Conservation (phyloP, 2,888 invertebrate species). For the Limnephilus rhombicus region DNA sequence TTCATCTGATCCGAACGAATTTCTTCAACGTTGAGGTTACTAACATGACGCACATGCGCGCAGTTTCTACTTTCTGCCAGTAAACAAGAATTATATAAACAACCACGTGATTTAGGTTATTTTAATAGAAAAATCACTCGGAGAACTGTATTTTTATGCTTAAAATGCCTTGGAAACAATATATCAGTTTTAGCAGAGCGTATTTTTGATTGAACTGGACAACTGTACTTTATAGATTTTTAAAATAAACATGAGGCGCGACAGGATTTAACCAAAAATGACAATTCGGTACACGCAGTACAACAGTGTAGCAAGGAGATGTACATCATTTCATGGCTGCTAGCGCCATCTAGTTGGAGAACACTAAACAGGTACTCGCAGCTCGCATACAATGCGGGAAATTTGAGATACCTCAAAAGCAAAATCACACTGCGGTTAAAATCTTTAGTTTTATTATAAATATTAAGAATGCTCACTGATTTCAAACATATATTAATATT, state of each 20-base stretch:
- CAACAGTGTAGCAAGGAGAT: conserved; percentile 7
- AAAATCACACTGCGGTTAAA: not conserved
- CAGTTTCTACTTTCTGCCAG: conserved; percentile 77
- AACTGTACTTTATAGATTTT: conserved; percentile 20
- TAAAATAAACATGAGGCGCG: conserved; percentile 79
- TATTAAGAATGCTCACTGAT: not conserved
- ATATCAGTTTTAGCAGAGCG: not conserved
- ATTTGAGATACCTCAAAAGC: not conserved
- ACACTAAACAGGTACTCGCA: not conserved
- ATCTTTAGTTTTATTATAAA: not conserved
- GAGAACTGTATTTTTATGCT: conserved; percentile 12
- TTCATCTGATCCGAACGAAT: conserved; percentile 48
- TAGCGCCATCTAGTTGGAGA: conserved; percentile 42
- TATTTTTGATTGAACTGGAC: not conserved
- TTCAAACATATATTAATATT: not conserved
- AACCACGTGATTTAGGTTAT: conserved; percentile 74
- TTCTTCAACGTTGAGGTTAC: conserved; percentile 69
- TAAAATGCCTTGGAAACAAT: conserved; percentile 27
- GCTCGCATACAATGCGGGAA: conserved; percentile 14
- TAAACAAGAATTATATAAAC: conserved; percentile 80
- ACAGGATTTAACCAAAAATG: conserved; percentile 80
- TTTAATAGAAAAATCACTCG: conserved; percentile 53
- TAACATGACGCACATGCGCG: conserved; percentile 79
- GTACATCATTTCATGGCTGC: conserved; percentile 13
- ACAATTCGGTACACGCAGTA: conserved; percentile 78